phyloP scores from a whole-genome alignment of 2,888 invertebrate genomes.

The Petrolisthes cinctipes region DNA sequence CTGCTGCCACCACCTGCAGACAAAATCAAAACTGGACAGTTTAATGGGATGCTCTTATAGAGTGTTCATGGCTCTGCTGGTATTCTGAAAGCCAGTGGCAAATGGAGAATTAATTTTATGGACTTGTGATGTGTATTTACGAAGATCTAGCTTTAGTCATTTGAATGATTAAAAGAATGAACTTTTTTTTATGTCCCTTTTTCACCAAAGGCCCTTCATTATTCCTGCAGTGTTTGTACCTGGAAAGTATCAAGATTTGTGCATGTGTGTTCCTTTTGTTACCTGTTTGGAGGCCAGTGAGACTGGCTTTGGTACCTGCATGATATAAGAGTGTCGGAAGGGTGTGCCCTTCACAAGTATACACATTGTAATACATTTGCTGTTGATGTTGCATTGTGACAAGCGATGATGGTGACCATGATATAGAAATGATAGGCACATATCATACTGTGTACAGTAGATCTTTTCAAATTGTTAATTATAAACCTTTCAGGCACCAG shows the following conservation, averaged over 20 bases:
- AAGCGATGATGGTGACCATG: constrained; percentile 57
- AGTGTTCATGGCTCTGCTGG: constrained; percentile 56
- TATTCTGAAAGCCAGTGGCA: constrained; percentile 54
- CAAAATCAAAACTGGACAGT: constrained; percentile 57
- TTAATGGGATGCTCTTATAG: constrained; percentile 55
- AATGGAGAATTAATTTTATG: constrained; percentile 61
- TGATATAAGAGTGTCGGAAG: constrained; percentile 54
- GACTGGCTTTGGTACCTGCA: constrained; percentile 63
- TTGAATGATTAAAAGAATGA: constrained; percentile 57
- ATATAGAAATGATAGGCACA: constrained; percentile 60
- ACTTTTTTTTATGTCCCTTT: constrained; percentile 60
- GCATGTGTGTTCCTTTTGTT: constrained; percentile 61
- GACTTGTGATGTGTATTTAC: constrained; percentile 57
- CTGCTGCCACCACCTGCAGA: constrained; percentile 56
- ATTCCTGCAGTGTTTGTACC: constrained; percentile 63
- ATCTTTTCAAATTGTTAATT: constrained; percentile 59
- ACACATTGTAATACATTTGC: constrained; percentile 52
- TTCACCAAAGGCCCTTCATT: constrained; percentile 62
- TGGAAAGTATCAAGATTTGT: constrained; percentile 62
- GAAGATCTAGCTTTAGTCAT: constrained; percentile 61
- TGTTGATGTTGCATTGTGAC: constrained; percentile 60
- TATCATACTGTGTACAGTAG: constrained; percentile 58
- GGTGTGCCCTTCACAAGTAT: constrained; percentile 49
- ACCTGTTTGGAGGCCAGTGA: constrained; percentile 62
- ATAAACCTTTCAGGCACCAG: constrained; percentile 50